Evolutionary conservation across 2,888 invertebrate species (phyloP).

Genomic region (Sinohyriopsis cumingii): DNA sequence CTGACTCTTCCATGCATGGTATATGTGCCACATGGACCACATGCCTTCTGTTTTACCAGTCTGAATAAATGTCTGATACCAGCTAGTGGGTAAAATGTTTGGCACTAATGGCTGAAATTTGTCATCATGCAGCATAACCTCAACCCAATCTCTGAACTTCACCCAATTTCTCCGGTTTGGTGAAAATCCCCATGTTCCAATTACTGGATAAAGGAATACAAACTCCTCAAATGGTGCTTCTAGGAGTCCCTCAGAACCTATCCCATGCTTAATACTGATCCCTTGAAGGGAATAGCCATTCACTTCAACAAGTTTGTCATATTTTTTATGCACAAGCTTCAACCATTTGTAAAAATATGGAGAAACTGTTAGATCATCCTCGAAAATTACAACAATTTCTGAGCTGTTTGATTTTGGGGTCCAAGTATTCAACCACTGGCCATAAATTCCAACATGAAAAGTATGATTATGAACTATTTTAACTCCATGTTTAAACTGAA

Average conservation of each 20-base stretch:
- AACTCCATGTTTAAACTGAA: slow-evolving; percentile 34
- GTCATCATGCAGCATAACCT: slow-evolving; percentile 18
- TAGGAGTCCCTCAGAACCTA: slow-evolving; percentile 15
- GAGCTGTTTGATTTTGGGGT: slow-evolving; percentile 34
- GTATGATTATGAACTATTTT: slow-evolving; percentile 26
- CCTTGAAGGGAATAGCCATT: slow-evolving; percentile 55
- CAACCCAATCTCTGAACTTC: slow-evolving; percentile 46
- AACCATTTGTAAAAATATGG: slow-evolving; percentile 56
- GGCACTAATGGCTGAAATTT: slow-evolving; percentile 52
- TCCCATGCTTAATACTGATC: slow-evolving; percentile 41
- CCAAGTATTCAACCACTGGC: slow-evolving; percentile 57
- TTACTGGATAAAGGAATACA: slow-evolving; percentile 48
- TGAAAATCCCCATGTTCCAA: slow-evolving; percentile 62
- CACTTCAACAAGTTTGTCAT: slow-evolving; percentile 35
- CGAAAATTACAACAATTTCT: slow-evolving; percentile 59
- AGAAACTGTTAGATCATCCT: slow-evolving; percentile 61
- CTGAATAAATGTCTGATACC: slow-evolving; percentile 48
- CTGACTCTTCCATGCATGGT: slow-evolving; percentile 46
- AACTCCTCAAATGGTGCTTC: slow-evolving; percentile 31
- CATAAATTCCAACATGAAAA: slow-evolving; percentile 43
- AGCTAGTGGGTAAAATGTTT: slow-evolving; percentile 44
- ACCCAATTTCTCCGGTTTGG: slow-evolving; percentile 47
- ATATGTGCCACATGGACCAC: slow-evolving; percentile 66
- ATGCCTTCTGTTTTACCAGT: slow-evolving; percentile 43
- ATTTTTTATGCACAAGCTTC: slow-evolving; percentile 52